These are phyloP conservation scores for mouse (Mus musculus) DNA, from an alignment of 2,113 vertebrate species.

Conservation along the genomic window GRCm39 chr7:52118001-52118500, in stretches of 20 bases:
- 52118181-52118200: not conserved
- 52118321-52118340: not conserved
- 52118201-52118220: not conserved
- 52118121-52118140: slow-evolving; percentile 7
- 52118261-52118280: not conserved
- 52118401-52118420: not conserved
- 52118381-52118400: not conserved
- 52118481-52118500: not conserved
- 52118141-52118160: not conserved
- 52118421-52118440: not conserved
- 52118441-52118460: not conserved
- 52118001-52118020: not conserved
- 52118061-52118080: too few species aligned
- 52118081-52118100: not conserved
- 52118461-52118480: not conserved
- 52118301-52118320: not conserved
- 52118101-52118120: not conserved
- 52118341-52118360: too few species aligned
- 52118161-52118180: not conserved
- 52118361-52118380: not conserved
- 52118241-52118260: not conserved
- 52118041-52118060: not conserved
- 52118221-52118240: not conserved
- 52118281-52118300: not conserved
- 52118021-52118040: not conserved